Evolutionary conservation across 2,113 vertebrate species (phyloP).

Genomic region (Plestiodon gilberti): DNA sequence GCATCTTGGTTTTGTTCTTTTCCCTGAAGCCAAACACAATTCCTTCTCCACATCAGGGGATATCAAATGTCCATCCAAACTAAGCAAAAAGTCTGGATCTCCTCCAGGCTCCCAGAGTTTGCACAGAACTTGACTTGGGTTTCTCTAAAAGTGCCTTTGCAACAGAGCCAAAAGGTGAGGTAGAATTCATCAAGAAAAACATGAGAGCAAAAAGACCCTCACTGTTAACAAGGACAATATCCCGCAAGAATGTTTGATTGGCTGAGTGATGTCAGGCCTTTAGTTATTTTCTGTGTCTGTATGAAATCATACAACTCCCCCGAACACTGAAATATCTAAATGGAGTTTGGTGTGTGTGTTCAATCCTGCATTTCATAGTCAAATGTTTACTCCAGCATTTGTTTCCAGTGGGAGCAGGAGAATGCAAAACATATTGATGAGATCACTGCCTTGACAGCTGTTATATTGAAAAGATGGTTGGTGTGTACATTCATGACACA

Average conservation of each 20-base stretch:
- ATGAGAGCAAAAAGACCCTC: neutral
- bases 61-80: neutral
- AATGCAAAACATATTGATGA: neutral
- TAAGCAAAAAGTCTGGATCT: neutral
- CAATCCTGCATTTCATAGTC: neutral
- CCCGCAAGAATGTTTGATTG: neutral
- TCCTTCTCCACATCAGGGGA: neutral
- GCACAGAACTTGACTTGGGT: neutral
- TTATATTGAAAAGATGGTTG: too few species aligned
- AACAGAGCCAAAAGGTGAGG: neutral
- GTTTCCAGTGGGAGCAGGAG: too few species aligned
- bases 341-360: neutral
- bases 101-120: neutral
- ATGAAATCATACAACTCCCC: neutral
- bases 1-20: neutral
- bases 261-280: neutral
- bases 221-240: neutral
- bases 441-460: too few species aligned
- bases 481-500: neutral
- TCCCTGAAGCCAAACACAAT: neutral
- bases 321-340: neutral
- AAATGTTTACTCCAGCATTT: neutral
- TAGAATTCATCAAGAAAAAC: neutral
- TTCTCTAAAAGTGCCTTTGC: neutral
- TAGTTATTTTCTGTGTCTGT: neutral